Base-by-base conservation (phyloP, 2,888 invertebrate genomes). In the Lucinisca nassula region DNA sequence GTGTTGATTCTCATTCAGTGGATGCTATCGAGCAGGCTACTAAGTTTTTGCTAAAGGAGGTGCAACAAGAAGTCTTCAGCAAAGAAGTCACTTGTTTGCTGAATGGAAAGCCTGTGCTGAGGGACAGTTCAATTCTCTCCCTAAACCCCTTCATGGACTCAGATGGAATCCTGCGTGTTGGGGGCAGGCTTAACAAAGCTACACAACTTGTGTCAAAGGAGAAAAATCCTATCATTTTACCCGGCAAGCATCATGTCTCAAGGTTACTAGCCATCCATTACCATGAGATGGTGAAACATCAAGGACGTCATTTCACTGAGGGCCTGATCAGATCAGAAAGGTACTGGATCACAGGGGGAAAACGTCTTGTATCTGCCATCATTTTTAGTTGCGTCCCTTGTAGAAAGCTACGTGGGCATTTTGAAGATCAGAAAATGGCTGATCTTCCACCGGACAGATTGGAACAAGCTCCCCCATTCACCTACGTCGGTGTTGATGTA, bases 231-330 rank as follows among this genome's bases (percentile, higher is more conserved):
- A 51, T 89, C 27, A 67, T 91, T 3, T 27, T 91, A 10, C 86
- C 89, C 24, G 83, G 82, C 30, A 51, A 70, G 12, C 76, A 83
- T 73, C 86, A 91, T 35, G 58, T 91, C 0, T 49, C 91, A 3
- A 84, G 14, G 4, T 75, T 91, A 2, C 38, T 92, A 0, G 82
- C 84, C 8, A 45, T 58, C 24, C 84, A 89, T 72, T 67, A 45
- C 24, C 89, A 90, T 61, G 79, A 88, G 24, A 30, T 51, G 17
- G 84, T 88, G 0, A 40, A 82, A 40, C 85, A 90, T 32, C 92
- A 92, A 80, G 90, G 89, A 0, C 51, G 90, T n/a, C 87, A 76
- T 55, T 76, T 91, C 30, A 92, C 91, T 30, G 82, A 90, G 45
- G 88, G 84, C n/a, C 82, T 86, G 0, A 49, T 92, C 4, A 51